Conservation (phyloP, 2,888 invertebrate genomes). For the Phania funesta region DNA sequence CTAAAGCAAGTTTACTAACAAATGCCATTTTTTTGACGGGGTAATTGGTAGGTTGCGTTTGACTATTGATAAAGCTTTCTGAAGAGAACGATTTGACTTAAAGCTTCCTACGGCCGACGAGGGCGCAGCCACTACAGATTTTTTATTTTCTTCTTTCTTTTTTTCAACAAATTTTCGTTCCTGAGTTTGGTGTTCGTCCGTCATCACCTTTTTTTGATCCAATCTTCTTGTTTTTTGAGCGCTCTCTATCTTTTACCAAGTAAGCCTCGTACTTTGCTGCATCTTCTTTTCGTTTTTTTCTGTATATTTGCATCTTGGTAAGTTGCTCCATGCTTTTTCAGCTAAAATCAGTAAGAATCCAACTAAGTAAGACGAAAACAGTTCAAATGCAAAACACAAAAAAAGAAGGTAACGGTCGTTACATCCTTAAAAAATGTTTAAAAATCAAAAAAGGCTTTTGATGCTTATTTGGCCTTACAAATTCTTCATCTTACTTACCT, state of each 20-base stretch:
- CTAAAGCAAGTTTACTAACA: slow-evolving; percentile 12
- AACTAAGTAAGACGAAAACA: no score
- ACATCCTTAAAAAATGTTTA: neutral
- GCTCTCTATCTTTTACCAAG: no score
- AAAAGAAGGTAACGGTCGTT: no score
- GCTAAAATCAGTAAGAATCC: no score
- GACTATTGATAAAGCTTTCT: neutral
- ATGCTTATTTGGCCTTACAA: neutral
- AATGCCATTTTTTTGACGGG: slow-evolving; percentile 26
- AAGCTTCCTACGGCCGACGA: no score
- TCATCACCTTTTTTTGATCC: neutral
- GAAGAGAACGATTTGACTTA: no score
- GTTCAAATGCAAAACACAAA: no score
- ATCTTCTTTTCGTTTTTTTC: no score
- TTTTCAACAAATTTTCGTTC: neutral
- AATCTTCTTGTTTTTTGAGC: no score
- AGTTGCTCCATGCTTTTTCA: no score
- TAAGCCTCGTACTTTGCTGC: no score
- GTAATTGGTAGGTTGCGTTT: slow-evolving; percentile 15
- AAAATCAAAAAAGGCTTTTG: slow-evolving; percentile 4
- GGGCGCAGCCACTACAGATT: slow-evolving; percentile 9
- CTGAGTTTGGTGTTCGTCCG: neutral
- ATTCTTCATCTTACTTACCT: slow-evolving; percentile 5
- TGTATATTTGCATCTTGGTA: no score
- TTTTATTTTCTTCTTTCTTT: neutral